These are phyloP conservation scores for Drosophila tanythrix DNA, from an alignment of 2,888 invertebrate species.

Conservation along the genomic window DNA sequence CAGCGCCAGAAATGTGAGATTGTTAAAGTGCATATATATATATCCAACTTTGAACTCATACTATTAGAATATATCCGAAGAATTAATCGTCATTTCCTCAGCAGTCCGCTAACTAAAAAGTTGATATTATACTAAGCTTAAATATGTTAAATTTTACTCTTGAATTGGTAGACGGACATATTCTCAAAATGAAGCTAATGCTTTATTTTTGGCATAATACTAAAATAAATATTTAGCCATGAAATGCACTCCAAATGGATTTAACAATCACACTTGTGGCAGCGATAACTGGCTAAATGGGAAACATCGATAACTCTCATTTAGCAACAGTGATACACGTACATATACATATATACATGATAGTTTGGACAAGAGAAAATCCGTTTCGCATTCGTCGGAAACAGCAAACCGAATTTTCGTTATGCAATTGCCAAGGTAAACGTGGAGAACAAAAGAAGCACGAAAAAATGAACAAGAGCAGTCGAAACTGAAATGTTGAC, in stretches of 20 bases:
- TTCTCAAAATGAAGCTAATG: background rate
- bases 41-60: background rate
- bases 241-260: background rate
- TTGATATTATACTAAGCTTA: background rate
- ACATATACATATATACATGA: background rate
- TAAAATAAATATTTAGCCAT: background rate
- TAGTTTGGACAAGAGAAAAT: constrained; percentile 9
- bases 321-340: constrained; percentile 6
- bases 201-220: background rate
- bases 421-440: constrained; percentile 29
- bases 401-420: constrained; percentile 8
- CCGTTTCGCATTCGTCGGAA: constrained; percentile 10
- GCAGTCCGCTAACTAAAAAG: background rate
- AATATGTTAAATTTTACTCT: background rate
- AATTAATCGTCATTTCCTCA: background rate
- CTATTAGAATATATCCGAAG: background rate
- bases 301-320: constrained; percentile 1
- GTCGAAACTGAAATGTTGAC: constrained; percentile 16
- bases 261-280: background rate
- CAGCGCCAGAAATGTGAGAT: background rate
- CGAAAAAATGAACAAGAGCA: background rate
- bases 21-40: background rate
- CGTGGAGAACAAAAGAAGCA: background rate
- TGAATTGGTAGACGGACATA: background rate
- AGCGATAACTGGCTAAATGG: constrained; percentile 1